Percentiles rank a stretch among this genome's conserved stretches.
Conservation (phyloP, 2,113 vertebrate genomes). For the Peucedramus taeniatus region DNA sequence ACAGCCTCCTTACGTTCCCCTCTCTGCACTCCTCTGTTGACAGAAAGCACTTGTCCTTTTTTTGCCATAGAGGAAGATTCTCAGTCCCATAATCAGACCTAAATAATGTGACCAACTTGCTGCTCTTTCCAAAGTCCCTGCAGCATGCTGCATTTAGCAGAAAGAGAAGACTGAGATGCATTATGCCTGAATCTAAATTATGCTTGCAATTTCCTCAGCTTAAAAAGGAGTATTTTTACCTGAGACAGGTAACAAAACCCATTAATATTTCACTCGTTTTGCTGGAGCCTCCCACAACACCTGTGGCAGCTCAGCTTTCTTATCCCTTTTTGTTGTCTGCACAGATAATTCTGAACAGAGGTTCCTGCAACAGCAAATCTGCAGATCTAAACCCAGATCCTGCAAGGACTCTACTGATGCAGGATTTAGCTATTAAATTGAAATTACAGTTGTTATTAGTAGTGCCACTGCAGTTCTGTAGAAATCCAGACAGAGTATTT, state of each 20-base stretch:
- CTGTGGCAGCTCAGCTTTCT: not conserved
- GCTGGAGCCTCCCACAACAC: not conserved
- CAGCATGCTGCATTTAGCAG: not conserved
- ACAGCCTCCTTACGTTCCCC: not conserved
- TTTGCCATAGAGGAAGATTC: not conserved
- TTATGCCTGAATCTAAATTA: not conserved
- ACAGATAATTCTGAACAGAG: not conserved
- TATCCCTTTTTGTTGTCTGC: not conserved
- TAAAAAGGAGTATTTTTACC: not conserved
- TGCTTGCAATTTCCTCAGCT: not conserved
- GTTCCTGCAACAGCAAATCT: not conserved
- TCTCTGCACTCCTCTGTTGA: not conserved
- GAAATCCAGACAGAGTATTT: constrained; percentile 11
- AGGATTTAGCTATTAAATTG: not conserved
- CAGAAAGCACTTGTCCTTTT: not conserved
- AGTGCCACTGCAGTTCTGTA: not conserved
- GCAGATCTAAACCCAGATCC: not conserved
- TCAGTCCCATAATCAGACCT: not conserved
- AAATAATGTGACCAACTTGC: not conserved
- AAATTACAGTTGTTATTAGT: not conserved
- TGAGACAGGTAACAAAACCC: not conserved
- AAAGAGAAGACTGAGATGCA: not conserved
- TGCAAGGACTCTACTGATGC: not conserved
- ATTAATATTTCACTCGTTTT: not conserved
- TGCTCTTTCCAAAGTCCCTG: not conserved